Percentiles rank a stretch among this genome's conserved stretches.
Conservation (phyloP, 2,797 vertebrate genomes). For the Catharus ustulatus region DNA sequence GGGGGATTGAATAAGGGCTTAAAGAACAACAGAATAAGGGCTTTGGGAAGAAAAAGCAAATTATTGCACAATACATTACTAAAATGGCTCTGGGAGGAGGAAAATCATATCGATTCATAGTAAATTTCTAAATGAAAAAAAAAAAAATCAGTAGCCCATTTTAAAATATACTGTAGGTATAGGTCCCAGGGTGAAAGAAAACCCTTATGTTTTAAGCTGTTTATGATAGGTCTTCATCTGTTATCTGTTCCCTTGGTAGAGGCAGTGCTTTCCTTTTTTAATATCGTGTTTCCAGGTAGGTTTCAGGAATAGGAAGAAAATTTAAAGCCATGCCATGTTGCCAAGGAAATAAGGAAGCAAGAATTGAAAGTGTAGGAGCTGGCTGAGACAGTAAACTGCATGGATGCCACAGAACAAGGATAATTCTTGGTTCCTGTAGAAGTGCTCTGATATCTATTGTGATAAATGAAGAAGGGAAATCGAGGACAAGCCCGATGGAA, state of each 20-base stretch:
- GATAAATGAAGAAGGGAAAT: neutral
- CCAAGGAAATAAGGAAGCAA: neutral
- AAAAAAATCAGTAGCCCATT: neutral
- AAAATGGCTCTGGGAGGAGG: neutral
- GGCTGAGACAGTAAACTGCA: neutral
- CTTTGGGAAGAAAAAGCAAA: neutral
- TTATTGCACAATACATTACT: neutral
- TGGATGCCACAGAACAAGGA: neutral
- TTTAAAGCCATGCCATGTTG: neutral
- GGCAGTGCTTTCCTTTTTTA: neutral
- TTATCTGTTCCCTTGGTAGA: neutral
- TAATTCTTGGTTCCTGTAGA: neutral
- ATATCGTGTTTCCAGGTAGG: neutral
- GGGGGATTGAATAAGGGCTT: neutral
- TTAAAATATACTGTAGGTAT: neutral
- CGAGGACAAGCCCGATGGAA: neutral
- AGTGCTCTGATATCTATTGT: neutral
- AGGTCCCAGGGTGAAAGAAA: neutral
- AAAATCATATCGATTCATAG: neutral
- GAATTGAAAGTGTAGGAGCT: neutral
- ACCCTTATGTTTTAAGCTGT: fast-evolving
- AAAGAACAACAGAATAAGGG: neutral
- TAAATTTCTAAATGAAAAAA: neutral
- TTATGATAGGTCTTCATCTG: neutral
- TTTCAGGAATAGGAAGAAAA: constrained; percentile 12